Percentiles rank a stretch among this genome's conserved stretches.
Evolutionary conservation across 2,113 vertebrate species (phyloP).

Genomic region (Uropsilus gracilis): DNA sequence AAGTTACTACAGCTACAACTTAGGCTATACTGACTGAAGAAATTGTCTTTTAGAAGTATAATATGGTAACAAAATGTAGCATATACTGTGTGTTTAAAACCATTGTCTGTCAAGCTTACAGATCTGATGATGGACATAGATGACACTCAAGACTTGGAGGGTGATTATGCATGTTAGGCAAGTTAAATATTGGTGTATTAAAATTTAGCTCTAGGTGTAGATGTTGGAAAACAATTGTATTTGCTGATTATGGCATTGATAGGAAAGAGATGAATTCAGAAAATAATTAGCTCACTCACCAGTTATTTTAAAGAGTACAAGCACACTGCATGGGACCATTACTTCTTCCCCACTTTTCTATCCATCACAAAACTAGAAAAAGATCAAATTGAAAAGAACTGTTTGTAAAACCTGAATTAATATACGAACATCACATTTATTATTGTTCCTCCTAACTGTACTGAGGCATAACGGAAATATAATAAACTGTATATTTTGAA

Average conservation of each 20-base stretch:
- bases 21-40: not conserved
- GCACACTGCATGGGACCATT: not conserved
- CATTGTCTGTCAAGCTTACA: not conserved
- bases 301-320: not conserved
- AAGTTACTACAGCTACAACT: not conserved
- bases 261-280: not conserved
- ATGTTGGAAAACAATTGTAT: not conserved
- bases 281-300: not conserved
- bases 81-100: not conserved
- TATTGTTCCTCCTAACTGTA: not conserved
- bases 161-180: not conserved
- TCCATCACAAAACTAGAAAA: not conserved
- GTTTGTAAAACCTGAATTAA: not conserved
- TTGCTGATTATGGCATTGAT: not conserved
- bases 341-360: rapidly evolving
- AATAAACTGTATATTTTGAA: not conserved
- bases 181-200: not conserved
- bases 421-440: not conserved
- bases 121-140: not conserved
- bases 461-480: not conserved
- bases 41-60: not conserved
- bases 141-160: not conserved
- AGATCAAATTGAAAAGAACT: not conserved
- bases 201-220: not conserved
- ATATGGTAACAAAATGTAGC: not conserved